phyloP scores from a whole-genome alignment of 1,140 invertebrate species.

The Danaus plexippus region DNA sequence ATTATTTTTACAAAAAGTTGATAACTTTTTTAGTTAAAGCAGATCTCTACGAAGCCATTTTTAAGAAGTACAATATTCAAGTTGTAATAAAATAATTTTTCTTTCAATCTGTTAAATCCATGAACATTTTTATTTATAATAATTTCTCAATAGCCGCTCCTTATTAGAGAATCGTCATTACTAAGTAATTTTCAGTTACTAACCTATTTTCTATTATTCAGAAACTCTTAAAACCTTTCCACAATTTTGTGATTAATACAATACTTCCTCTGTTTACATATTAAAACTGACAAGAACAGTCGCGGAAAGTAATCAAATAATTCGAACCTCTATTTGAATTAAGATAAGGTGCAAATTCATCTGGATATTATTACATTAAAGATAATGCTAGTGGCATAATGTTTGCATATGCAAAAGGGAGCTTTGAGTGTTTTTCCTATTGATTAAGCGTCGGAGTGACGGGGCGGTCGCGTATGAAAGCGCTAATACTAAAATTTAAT shows the following conservation, averaged over 20 bases:
- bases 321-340: conserved; percentile 11
- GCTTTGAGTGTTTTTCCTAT: conserved; percentile 58
- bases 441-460: conserved; percentile 49
- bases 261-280: conserved; percentile 20
- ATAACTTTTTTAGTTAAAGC: no score
- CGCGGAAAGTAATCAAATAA: conserved; percentile 3
- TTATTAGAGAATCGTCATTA: no score
- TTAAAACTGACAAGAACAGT: conserved; percentile 22
- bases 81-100: no score
- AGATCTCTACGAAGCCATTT: no score
- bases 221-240: conserved; percentile 7
- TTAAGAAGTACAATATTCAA: no score
- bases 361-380: conserved; percentile 18
- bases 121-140: no score
- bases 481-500: conserved; percentile 1
- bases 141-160: no score
- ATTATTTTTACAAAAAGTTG: conserved; percentile 27
- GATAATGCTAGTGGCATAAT: conserved; percentile 43
- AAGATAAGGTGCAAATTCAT: conserved; percentile 23
- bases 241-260: conserved; percentile 13
- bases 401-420: conserved; percentile 61
- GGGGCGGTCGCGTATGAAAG: conserved; percentile 28
- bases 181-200: no score
- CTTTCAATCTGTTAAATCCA: no score
- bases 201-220: no score